These are phyloP conservation scores for Etia nguti DNA, from an alignment of 2,113 vertebrate genomes.

Conservation along the genomic window DNA sequence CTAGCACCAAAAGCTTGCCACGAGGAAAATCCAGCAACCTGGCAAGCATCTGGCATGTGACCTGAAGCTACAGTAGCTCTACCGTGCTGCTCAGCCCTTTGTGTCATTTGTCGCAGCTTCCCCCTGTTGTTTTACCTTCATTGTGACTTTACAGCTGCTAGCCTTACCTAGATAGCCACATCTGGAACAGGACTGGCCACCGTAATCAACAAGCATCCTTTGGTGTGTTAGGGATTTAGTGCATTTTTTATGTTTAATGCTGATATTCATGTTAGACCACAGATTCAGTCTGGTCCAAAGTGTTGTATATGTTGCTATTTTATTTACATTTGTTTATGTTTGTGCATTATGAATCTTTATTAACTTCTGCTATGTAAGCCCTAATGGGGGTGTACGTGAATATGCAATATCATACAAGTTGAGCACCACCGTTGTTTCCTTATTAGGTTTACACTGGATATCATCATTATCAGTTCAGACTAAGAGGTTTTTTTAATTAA, in stretches of 20 bases:
- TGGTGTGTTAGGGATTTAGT: not conserved
- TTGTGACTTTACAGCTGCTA: not conserved
- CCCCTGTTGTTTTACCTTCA: not conserved
- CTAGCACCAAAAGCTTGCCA: not conserved
- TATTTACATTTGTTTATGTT: not conserved
- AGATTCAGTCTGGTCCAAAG: not conserved
- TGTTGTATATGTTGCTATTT: not conserved
- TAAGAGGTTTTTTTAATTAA: not conserved
- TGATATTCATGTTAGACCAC: not conserved
- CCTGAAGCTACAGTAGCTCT: not conserved
- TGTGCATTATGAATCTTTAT: not conserved
- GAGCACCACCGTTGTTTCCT: not conserved
- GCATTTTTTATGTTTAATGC: not conserved
- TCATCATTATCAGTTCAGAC: not conserved
- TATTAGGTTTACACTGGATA: not conserved
- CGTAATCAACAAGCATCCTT: not conserved
- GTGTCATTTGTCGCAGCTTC: not conserved
- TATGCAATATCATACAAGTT: not conserved
- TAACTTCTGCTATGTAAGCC: not conserved
- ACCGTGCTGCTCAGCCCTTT: not conserved
- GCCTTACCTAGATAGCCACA: not conserved
- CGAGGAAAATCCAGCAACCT: not conserved
- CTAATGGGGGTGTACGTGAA: not conserved
- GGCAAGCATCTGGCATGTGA: not conserved
- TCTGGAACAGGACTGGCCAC: not conserved